Base-by-base conservation (phyloP, 2,113 vertebrate species). In the Sceloporus undulatus region DNA sequence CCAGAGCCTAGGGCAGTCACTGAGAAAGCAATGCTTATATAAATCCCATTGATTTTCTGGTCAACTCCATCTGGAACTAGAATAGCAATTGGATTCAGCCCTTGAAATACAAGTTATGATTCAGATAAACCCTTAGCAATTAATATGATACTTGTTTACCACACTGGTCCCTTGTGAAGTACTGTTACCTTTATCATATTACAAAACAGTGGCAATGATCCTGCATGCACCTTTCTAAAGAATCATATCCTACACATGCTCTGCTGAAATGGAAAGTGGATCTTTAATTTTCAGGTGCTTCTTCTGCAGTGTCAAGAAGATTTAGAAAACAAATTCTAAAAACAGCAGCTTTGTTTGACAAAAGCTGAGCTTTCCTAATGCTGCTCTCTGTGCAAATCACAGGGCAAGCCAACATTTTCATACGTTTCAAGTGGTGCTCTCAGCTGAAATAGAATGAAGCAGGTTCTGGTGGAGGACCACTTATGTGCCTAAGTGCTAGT, bases 391-490 rank as follows among this genome's bases (percentile, higher is more conserved):
- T 88, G 65, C 27, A 93, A 93, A 90, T 92, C 91, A 90, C 92
- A 93, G 93, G 48, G 90, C 93, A 94, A 92, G 91, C 34, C 93
- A 90, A 85, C 80, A 80, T 87, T 92, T 94, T 94, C 93, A 71
- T 87, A 87, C 84, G 88, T 92, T 91, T 95, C 91, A 92, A 56
- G 88, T 59, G 90, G 88, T 40, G 79, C 90, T 82, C 73, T 79
- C 9, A 11, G 18, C 82, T 90, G 83, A 91, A 92, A 91, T 78
- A 84, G 90, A 93, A 88, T 48, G 48, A 48, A 48, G 48, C 70
- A 92, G 91, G 94, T 89, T 42, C 91, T 89, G 91, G 89, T 89
- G 93, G 78, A 34, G 79, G 95, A 85, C 79, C 38, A 27, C 29
- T 0, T 1, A 75, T 84, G 89, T 68, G 79, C 78, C 79, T 81